Percentiles rank a stretch among this genome's conserved stretches.
phyloP scores from a whole-genome alignment of 2,888 invertebrate species.

The Adineta ricciae region DNA sequence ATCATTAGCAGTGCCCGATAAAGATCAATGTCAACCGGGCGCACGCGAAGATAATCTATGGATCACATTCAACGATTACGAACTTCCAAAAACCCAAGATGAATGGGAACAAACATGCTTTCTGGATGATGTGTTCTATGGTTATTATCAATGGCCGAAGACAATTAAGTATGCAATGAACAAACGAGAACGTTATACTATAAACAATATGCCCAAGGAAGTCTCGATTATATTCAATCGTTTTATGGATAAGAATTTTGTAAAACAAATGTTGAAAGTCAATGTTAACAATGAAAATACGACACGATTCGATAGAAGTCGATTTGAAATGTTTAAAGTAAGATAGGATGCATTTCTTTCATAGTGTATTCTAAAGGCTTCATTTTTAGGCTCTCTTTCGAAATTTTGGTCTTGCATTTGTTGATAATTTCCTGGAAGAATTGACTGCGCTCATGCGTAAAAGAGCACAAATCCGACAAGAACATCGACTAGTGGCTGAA shows the following conservation, averaged over 20 bases:
- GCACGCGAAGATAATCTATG: constrained; percentile 22
- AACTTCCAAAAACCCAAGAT: background rate
- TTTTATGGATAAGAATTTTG: constrained; percentile 60
- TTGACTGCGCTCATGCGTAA: constrained; percentile 59
- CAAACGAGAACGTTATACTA: constrained; percentile 6
- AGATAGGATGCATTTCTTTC: background rate
- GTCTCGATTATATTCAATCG: constrained; percentile 61
- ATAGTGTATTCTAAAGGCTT: background rate
- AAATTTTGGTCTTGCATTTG: constrained; percentile 62
- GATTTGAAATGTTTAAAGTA: constrained; percentile 62
- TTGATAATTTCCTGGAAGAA: constrained; percentile 58
- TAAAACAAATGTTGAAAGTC: constrained; percentile 65
- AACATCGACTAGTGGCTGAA: constrained; percentile 75
- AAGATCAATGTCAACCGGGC: background rate
- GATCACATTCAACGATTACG: background rate
- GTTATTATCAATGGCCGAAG: constrained; percentile 56
- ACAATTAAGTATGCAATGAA: constrained; percentile 1
- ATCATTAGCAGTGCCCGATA: background rate
- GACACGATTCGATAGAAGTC: constrained; percentile 60
- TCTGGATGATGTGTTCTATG: constrained; percentile 60
- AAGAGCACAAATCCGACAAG: constrained; percentile 57
- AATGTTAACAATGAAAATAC: constrained; percentile 71
- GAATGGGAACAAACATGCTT: constrained; percentile 66
- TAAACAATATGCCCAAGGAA: constrained; percentile 52
- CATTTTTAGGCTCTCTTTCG: constrained; percentile 59